phyloP scores from a whole-genome alignment of 2,888 invertebrate genomes.

The Ceraclea dissimilis region DNA sequence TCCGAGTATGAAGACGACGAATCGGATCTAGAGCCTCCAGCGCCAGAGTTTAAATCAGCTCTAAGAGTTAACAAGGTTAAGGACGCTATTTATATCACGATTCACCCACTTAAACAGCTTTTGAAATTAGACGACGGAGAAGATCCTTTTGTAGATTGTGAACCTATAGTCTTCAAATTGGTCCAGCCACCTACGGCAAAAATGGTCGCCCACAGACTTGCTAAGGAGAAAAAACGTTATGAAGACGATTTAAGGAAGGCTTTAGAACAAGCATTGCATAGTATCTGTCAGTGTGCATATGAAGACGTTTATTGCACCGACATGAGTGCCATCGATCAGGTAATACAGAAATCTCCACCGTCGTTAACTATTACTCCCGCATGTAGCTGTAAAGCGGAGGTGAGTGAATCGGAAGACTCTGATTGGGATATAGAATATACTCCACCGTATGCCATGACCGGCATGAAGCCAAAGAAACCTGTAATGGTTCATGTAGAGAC shows the following conservation, averaged over 20 bases:
- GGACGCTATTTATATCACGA: slow-evolving; percentile 52
- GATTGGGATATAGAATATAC: slow-evolving; percentile 66
- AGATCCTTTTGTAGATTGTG: slow-evolving; percentile 60
- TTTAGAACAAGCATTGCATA: slow-evolving; percentile 41
- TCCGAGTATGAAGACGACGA: no score
- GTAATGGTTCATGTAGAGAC: slow-evolving; percentile 52
- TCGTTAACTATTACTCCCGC: slow-evolving; percentile 40
- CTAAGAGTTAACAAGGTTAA: slow-evolving; percentile 58
- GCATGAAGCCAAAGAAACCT: slow-evolving; percentile 46
- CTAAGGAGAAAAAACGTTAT: slow-evolving; percentile 47
- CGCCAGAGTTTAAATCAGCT: slow-evolving; percentile 49
- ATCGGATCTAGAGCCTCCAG: not conserved
- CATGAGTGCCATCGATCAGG: slow-evolving; percentile 40
- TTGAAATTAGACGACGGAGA: slow-evolving; percentile 50
- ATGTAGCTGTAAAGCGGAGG: slow-evolving; percentile 40
- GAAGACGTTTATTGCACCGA: slow-evolving; percentile 47
- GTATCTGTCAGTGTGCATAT: slow-evolving; percentile 47
- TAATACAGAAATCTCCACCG: slow-evolving; percentile 42
- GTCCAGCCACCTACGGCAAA: slow-evolving; percentile 53
- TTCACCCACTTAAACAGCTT: slow-evolving; percentile 59
- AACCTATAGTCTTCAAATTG: slow-evolving; percentile 61
- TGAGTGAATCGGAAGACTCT: slow-evolving; percentile 48
- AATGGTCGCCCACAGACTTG: slow-evolving; percentile 46
- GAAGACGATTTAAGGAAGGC: slow-evolving; percentile 46
- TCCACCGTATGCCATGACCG: slow-evolving; percentile 61